These are phyloP conservation scores for Cryptotermes secundus DNA, from an alignment of 1,140 invertebrate genomes.

Conservation along the genomic window DNA sequence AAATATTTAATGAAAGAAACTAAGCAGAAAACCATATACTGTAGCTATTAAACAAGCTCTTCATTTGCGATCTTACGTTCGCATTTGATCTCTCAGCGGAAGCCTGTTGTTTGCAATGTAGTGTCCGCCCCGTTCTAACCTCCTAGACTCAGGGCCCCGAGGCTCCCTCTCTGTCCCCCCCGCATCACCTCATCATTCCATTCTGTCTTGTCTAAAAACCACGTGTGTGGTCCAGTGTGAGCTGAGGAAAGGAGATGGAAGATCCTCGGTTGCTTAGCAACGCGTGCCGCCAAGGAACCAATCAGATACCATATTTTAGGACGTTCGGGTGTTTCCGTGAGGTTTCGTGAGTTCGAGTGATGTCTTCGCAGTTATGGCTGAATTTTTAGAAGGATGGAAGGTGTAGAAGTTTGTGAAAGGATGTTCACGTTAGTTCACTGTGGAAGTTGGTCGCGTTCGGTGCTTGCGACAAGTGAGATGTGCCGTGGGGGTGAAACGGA, in stretches of 20 bases:
- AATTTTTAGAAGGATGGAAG: background rate
- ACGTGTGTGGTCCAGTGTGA: conserved; percentile 31
- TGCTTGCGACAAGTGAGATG: background rate
- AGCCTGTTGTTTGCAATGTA: background rate
- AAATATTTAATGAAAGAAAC: too few relatives aligned
- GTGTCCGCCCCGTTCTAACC: background rate
- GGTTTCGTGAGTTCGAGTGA: conserved; percentile 21
- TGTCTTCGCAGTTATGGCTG: conserved; percentile 1
- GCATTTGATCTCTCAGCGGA: background rate
- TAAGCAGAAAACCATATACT: too few relatives aligned
- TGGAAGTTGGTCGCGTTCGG: background rate
- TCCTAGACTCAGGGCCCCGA: background rate
- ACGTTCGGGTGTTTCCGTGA: conserved; percentile 4
- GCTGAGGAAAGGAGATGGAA: conserved; percentile 22
- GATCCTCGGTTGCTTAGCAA: conserved; percentile 25
- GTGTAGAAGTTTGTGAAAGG: background rate
- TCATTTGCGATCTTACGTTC: too few relatives aligned
- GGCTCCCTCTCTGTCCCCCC: background rate
- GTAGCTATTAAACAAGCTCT: too few relatives aligned
- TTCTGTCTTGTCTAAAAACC: background rate
- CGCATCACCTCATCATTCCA: conserved; percentile 12
- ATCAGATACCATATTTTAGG: background rate
- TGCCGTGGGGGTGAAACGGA: conserved; percentile 25
- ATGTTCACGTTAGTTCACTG: background rate
- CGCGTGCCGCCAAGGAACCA: conserved; percentile 12